Evolutionary conservation across 2,888 invertebrate genomes (phyloP).

Genomic region (Ethmia dodecea): DNA sequence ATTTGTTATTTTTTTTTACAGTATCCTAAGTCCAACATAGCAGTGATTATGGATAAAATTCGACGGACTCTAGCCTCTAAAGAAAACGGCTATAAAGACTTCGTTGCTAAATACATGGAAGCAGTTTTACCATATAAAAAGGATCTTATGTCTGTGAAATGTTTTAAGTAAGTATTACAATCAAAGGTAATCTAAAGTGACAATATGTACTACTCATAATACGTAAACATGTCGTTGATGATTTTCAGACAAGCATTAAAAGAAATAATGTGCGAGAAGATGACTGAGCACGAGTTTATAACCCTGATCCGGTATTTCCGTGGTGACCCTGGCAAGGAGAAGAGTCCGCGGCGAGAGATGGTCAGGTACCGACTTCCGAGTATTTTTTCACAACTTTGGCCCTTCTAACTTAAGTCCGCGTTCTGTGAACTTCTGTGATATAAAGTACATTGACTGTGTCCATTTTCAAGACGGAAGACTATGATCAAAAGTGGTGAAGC

Average conservation of each 20-base stretch:
- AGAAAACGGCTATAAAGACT: constrained; percentile 83
- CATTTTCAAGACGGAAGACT: no score
- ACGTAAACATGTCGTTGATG: neutral
- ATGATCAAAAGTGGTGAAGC: no score
- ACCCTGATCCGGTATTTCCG: constrained; percentile 86
- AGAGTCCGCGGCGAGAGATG: constrained; percentile 60
- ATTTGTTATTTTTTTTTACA: no score
- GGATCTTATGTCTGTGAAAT: constrained; percentile 60
- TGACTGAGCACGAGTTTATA: constrained; percentile 89
- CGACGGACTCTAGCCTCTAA: constrained; percentile 79
- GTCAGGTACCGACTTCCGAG: constrained; percentile 51
- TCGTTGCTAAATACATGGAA: constrained; percentile 82
- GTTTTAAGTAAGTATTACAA: constrained; percentile 55
- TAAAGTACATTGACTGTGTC: no score
- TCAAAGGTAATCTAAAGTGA: no score
- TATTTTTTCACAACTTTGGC: no score
- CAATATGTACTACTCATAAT: neutral
- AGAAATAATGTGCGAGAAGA: constrained; percentile 81
- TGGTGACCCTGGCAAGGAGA: constrained; percentile 72
- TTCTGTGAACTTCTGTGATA: no score
- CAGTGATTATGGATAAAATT: constrained; percentile 85
- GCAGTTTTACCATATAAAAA: constrained; percentile 49
- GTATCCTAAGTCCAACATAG: constrained; percentile 86
- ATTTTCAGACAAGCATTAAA: constrained; percentile 79
- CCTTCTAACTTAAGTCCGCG: no score